Evolutionary conservation across 2,113 vertebrate species (phyloP).

Genomic region (Haliaeetus leucogaster): DNA sequence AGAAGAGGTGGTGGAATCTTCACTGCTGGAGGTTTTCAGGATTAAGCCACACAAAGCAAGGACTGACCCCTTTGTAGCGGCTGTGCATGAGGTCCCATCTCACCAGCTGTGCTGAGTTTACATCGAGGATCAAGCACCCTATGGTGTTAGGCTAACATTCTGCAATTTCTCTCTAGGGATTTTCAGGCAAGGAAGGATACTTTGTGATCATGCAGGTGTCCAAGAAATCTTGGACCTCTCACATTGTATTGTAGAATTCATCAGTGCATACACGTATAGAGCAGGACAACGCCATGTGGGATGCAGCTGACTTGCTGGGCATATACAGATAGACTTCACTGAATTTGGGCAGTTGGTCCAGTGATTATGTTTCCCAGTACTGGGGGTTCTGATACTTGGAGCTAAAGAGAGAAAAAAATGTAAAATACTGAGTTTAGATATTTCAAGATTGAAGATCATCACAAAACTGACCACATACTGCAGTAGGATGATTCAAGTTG

Average conservation of each 20-base stretch:
- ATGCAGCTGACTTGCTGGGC: background rate
- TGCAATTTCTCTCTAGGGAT: background rate
- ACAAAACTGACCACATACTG: background rate
- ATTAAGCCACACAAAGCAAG: background rate
- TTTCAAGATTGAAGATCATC: background rate
- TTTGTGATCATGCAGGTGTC: background rate
- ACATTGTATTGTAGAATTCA: background rate
- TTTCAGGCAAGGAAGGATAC: background rate
- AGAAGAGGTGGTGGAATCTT: background rate
- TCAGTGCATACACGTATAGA: background rate
- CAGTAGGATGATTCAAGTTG: background rate
- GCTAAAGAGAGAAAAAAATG: background rate
- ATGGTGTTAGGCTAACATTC: background rate
- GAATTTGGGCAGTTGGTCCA: background rate
- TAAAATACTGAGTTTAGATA: background rate
- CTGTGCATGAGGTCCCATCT: rapidly evolving
- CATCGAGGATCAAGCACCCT: background rate
- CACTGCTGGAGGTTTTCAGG: background rate
- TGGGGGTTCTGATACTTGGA: background rate
- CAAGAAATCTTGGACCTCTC: background rate
- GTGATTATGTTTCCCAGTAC: background rate
- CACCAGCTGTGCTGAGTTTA: background rate
- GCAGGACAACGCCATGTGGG: rapidly evolving
- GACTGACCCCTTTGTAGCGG: background rate
- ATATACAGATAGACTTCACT: background rate